Percentiles rank a stretch among this genome's conserved stretches.
phyloP scores from a whole-genome alignment of 2,888 invertebrate genomes.

The Drosophila neutralis region DNA sequence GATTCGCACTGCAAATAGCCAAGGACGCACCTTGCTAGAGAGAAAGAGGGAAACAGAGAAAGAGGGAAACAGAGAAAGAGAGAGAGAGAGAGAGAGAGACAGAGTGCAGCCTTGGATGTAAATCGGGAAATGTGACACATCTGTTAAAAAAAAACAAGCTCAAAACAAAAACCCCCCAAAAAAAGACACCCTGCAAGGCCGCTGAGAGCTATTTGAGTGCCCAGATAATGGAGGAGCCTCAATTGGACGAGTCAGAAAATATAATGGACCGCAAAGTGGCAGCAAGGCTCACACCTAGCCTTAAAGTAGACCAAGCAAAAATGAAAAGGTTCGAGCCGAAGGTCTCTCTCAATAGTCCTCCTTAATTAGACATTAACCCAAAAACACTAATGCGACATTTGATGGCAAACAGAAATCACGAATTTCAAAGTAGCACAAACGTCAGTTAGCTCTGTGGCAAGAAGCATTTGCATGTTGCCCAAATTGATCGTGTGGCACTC shows the following conservation, averaged over 20 bases:
- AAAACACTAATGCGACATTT: background rate
- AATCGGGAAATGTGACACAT: constrained; percentile 29
- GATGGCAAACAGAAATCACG: background rate
- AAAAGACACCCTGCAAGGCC: background rate
- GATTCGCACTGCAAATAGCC: constrained; percentile 18
- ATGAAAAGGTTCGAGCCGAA: background rate
- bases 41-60: background rate
- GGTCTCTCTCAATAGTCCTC: background rate
- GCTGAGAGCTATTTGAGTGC: background rate
- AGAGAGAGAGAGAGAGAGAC: background rate
- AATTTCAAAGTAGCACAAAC: background rate
- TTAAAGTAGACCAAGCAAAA: background rate
- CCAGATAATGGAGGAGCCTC: background rate
- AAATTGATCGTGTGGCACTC: background rate
- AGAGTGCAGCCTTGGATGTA: constrained; percentile 42
- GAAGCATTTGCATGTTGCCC: background rate
- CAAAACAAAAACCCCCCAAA: background rate
- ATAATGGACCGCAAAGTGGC: background rate
- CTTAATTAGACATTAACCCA: background rate
- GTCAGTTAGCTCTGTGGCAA: background rate
- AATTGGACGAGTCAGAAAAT: background rate
- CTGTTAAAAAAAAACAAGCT: constrained; percentile 14
- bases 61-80: background rate
- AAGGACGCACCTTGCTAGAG: constrained; percentile 30
- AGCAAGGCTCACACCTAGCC: background rate